Evolutionary conservation across 1,140 invertebrate genomes (phyloP).

Genomic region (Mylabris phalerata): DNA sequence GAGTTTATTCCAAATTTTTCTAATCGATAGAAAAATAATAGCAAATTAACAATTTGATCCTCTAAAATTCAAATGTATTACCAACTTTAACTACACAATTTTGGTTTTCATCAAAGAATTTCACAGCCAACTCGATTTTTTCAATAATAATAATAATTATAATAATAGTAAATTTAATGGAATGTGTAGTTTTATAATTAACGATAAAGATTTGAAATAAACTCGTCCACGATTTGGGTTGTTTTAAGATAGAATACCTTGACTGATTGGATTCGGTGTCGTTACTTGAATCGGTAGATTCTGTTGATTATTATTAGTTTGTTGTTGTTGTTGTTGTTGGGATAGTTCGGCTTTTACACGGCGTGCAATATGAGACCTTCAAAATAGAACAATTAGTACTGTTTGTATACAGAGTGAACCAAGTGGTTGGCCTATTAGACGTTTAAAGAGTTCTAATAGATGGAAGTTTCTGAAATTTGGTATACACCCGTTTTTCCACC

Average conservation of each 20-base stretch:
- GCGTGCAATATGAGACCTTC: conserved; percentile 64
- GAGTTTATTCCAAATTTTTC: no score
- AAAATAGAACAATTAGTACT: no score
- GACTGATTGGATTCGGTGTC: conserved; percentile 21
- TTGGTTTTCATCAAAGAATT: not conserved
- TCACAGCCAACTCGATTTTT: conserved; percentile 1
- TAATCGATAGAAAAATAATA: no score
- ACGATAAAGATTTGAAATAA: conserved; percentile 2
- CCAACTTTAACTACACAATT: not conserved
- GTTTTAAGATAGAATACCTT: conserved; percentile 21
- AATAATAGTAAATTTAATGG: not conserved
- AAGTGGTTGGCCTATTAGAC: no score
- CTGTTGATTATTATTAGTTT: conserved; percentile 23
- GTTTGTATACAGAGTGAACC: no score
- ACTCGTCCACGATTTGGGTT: not conserved
- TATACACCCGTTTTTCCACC: no score
- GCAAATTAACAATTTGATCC: not conserved
- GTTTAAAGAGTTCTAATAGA: no score
- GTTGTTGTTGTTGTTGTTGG: conserved; percentile 39
- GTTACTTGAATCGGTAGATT: conserved; percentile 30
- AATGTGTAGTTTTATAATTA: not conserved
- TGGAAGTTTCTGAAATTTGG: no score
- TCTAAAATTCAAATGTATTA: not conserved
- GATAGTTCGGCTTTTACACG: conserved; percentile 77
- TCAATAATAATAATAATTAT: conserved; percentile 6